Base-by-base conservation (phyloP, 53 echinoderm and acorn worm species). In the Arbacia lixula region DNA sequence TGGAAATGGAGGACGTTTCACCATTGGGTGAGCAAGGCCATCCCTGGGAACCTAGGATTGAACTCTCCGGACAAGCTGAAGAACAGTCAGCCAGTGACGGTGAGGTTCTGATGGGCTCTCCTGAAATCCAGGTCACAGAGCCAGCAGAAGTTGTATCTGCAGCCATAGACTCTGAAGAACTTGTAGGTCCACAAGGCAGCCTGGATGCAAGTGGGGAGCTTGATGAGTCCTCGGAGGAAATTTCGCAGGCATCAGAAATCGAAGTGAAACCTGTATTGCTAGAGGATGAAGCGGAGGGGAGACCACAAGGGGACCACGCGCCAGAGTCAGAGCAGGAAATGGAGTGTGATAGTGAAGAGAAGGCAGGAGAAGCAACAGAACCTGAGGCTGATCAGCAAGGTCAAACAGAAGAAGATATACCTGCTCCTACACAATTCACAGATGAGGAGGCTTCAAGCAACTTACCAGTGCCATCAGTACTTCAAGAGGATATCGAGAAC, bases 201-300 rank as follows among this genome's bases (percentile, higher is more conserved):
- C 82, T 81, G 24, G 82, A 81, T 30, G 82, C 82, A 46, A 49
- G 24, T 49, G 39, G 64, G 28, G 95, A 95, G 49, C 87, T 91
- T 34, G 93, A 95, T 52, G 93, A 93, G 35, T 89, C 94, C 36
- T 97, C 94, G 26, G 98, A 97, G 31, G 88, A 85, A 29, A 94
- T 88, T 34, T 94, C 94, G 14, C 94, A 94, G 79, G 94, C 93
- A 73, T 94, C 94, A 41, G 92, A 97, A 41, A 94, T 99, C 82
- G 99, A 94, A 71, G 89, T 92, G 12, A 92, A 99, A 60, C 89
- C 91, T 63, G 38, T 43, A 34, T 43, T 60, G 10, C 73, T 53
- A 35, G 85, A 85, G 41, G 80, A 84, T 34, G 72, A 68, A 17
- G 42, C 66, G 62, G 68, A 34, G 12, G 68, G 46, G 27, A 53